A percentile compares a stretch with the other conserved stretches of the same genome.
phyloP scores from a whole-genome alignment of 2,888 invertebrate species.

The Hirtodrosophila cameraria region DNA sequence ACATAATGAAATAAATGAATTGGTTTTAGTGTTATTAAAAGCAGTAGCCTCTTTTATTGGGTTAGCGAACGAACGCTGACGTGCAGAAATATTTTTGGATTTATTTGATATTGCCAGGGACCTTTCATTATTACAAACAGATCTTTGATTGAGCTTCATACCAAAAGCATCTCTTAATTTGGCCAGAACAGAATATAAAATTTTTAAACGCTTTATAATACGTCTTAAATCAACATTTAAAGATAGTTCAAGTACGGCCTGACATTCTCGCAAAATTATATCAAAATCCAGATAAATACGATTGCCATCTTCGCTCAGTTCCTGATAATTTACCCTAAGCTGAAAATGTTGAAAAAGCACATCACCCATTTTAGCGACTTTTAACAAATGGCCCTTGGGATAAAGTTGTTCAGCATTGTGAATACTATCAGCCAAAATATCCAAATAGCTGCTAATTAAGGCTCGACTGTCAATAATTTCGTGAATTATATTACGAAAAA shows the following conservation, averaged over 20 bases:
- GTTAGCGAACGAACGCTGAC: slow-evolving; percentile 27
- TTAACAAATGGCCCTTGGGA: slow-evolving; percentile 43
- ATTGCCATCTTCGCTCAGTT: slow-evolving; percentile 47
- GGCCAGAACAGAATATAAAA: slow-evolving; percentile 78
- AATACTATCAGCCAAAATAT: slow-evolving; percentile 70
- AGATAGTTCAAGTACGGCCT: slow-evolving; percentile 69
- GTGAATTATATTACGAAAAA: slow-evolving; percentile 78
- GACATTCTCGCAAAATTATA: slow-evolving; percentile 80
- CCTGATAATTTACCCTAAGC: slow-evolving; percentile 60
- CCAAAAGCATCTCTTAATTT: slow-evolving; percentile 73
- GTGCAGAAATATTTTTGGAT: not conserved
- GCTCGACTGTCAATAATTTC: slow-evolving; percentile 82
- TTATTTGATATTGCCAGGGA: slow-evolving; percentile 1
- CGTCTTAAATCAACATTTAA: slow-evolving; percentile 68
- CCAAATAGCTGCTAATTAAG: slow-evolving; percentile 74
- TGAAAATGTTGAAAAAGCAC: slow-evolving; percentile 80
- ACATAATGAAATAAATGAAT: not conserved
- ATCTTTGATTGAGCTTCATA: not conserved
- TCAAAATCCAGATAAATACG: slow-evolving; percentile 71
- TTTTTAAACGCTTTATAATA: slow-evolving; percentile 82
- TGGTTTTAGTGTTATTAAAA: not conserved
- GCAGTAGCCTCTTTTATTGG: not conserved
- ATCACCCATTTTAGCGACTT: slow-evolving; percentile 73
- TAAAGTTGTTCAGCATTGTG: slow-evolving; percentile 52
- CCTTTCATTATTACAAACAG: slow-evolving; percentile 8